Evolutionary conservation across 2,888 invertebrate species (phyloP).

Genomic region (Emmelina monodactyla): DNA sequence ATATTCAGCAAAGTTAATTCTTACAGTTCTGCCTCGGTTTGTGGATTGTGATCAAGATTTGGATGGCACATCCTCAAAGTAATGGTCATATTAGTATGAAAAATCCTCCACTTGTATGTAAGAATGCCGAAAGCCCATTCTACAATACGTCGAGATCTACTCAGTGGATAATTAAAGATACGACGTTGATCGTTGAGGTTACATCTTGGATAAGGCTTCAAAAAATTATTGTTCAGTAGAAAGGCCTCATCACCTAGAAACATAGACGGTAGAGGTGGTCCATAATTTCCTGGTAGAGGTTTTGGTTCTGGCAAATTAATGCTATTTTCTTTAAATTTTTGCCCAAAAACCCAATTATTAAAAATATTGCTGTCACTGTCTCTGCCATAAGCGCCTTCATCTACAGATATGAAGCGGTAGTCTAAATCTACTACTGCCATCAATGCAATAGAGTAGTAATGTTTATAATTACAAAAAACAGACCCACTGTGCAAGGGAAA

Average conservation of each 20-base stretch:
- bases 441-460: too few species aligned
- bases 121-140: constrained; percentile 16
- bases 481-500: too few species aligned
- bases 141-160: constrained; percentile 12
- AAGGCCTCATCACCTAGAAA: too few species aligned
- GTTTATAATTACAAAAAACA: too few species aligned
- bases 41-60: constrained; percentile 12
- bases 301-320: constrained; percentile 15
- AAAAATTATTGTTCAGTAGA: constrained; percentile 14
- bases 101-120: constrained; percentile 13
- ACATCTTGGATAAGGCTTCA: constrained; percentile 14
- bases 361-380: too few species aligned
- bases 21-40: constrained; percentile 15
- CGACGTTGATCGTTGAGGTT: constrained; percentile 11
- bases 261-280: constrained; percentile 13
- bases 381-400: too few species aligned
- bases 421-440: too few species aligned
- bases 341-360: constrained; percentile 8
- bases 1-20: constrained; percentile 18
- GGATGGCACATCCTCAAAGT: constrained; percentile 11
- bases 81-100: constrained; percentile 16
- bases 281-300: constrained; percentile 15
- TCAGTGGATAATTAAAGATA: constrained; percentile 15
- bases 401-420: too few species aligned
- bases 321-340: too few species aligned